Evolutionary conservation across 1,140 invertebrate species (phyloP).

Genomic region (Branchinecta lindahli): DNA sequence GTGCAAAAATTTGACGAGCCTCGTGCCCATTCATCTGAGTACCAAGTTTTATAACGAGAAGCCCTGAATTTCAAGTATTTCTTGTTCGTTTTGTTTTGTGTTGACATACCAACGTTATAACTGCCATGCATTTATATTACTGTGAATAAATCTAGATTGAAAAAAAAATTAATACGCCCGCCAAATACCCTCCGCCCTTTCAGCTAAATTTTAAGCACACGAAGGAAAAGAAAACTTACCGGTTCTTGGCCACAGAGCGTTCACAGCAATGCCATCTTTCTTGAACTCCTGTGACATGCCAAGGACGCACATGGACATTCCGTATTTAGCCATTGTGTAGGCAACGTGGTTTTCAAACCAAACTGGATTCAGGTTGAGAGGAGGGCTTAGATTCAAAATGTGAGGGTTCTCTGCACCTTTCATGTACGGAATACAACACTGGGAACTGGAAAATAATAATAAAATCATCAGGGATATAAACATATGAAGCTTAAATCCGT

Average conservation of each 20-base stretch:
- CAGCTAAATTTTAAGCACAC: no score
- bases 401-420: conserved; percentile 80
- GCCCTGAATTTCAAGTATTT: no score
- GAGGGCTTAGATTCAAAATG: conserved; percentile 90
- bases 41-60: no score
- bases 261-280: conserved; percentile 70
- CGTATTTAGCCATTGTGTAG: conserved; percentile 97
- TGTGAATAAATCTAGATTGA: no score
- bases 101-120: no score
- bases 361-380: conserved; percentile 66
- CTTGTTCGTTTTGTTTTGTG: no score
- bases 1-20: no score
- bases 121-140: no score
- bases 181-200: no score
- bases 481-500: conserved; percentile 13
- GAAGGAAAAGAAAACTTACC: conserved; percentile 36
- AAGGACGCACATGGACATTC: conserved; percentile 96
- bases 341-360: conserved; percentile 92
- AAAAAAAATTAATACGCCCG: no score
- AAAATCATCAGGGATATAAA: conserved; percentile 4
- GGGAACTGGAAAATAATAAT: conserved; percentile 50
- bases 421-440: conserved; percentile 76
- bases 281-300: conserved; percentile 90
- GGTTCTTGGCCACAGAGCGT: conserved; percentile 91
- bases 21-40: no score